Evolutionary conservation across 2,888 invertebrate genomes (phyloP).

Genomic region (Tanypteryx hageni): DNA sequence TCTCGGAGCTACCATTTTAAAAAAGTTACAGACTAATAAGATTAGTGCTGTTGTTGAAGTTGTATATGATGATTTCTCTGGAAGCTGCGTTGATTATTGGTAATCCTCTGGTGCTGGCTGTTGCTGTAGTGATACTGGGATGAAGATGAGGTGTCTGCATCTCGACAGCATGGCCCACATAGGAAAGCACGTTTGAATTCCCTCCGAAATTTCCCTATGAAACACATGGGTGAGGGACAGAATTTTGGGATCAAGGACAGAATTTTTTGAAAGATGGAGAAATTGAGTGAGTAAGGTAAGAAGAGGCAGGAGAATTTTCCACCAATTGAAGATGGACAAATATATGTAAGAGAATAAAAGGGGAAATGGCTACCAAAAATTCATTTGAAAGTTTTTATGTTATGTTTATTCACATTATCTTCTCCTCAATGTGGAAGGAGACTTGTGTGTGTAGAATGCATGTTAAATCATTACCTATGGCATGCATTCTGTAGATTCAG

Average conservation of each 20-base stretch:
- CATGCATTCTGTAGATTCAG: no score
- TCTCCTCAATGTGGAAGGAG: no score
- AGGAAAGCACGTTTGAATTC: slow-evolving; percentile 84
- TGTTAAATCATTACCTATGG: no score
- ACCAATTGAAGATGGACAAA: not conserved
- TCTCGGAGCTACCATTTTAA: no score
- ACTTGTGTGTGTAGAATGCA: no score
- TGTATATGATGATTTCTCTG: slow-evolving; percentile 53
- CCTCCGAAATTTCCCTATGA: slow-evolving; percentile 85
- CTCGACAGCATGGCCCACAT: slow-evolving; percentile 75
- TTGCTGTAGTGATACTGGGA: slow-evolving; percentile 57
- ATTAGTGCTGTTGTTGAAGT: slow-evolving; percentile 24
- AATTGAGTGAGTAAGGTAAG: slow-evolving; percentile 17
- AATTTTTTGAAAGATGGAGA: slow-evolving; percentile 65
- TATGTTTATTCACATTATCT: no score
- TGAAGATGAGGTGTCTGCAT: slow-evolving; percentile 40
- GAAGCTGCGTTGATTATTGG: slow-evolving; percentile 33
- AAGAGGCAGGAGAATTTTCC: not conserved
- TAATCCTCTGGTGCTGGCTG: slow-evolving; percentile 59
- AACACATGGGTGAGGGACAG: slow-evolving; percentile 71
- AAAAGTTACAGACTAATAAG: not conserved
- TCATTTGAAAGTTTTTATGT: no score
- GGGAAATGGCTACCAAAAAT: not conserved
- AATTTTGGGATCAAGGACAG: slow-evolving; percentile 65
- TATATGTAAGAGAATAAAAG: not conserved